Percentiles rank a stretch among this genome's conserved stretches.
phyloP scores from a whole-genome alignment of 2,888 invertebrate genomes.

The Seladonia tumulorum region DNA sequence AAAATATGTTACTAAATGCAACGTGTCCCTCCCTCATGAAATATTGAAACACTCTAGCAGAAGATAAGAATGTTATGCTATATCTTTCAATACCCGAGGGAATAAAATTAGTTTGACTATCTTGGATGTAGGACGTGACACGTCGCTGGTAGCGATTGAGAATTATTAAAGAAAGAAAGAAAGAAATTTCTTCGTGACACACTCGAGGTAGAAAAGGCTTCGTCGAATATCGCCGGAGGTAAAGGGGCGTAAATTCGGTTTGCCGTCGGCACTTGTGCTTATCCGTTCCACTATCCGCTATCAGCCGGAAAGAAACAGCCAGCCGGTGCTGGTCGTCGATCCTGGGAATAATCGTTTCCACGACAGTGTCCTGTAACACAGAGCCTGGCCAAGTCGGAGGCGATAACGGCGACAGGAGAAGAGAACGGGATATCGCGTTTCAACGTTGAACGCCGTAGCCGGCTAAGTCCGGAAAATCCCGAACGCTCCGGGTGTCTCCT shows the following conservation, averaged over 20 bases:
- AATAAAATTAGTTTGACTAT: too few relatives aligned
- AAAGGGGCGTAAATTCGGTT: not conserved
- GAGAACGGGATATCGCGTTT: not conserved
- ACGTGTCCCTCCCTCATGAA: too few relatives aligned
- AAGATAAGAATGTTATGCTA: too few relatives aligned
- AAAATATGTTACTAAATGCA: too few relatives aligned
- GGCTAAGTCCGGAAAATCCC: not conserved
- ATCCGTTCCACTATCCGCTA: not conserved
- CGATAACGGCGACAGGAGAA: not conserved
- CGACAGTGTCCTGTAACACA: not conserved
- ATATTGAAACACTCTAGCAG: too few relatives aligned
- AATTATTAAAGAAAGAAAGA: not conserved
- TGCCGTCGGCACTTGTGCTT: not conserved
- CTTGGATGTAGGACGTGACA: too few relatives aligned
- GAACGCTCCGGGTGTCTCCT: not conserved
- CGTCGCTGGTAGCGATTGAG: too few relatives aligned
- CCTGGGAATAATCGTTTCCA: not conserved
- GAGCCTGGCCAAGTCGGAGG: not conserved
- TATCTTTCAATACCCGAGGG: too few relatives aligned
- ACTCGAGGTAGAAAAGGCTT: too few relatives aligned
- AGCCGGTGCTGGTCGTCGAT: not conserved
- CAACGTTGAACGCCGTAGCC: not conserved
- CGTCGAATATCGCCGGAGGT: not conserved
- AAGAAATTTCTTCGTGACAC: too few relatives aligned
- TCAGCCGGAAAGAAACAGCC: not conserved